phyloP scores from a whole-genome alignment of 2,797 vertebrate genomes.

The Eutrigla gurnardus region DNA sequence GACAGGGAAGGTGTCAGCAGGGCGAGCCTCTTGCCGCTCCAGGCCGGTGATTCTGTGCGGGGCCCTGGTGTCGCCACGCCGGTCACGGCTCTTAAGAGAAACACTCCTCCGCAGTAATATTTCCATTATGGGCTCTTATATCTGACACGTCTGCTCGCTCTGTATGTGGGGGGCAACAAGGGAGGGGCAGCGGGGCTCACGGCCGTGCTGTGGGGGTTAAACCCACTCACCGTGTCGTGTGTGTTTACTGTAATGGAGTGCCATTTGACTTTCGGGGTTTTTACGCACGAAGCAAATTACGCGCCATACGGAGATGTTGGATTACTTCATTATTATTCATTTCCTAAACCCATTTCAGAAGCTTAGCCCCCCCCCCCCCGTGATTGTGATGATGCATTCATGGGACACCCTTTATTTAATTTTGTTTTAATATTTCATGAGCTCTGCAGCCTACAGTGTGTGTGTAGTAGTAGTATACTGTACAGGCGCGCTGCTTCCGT shows the following conservation, averaged over 20 bases:
- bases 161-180: too few relatives aligned
- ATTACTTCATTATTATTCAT: neutral
- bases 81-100: constrained; percentile 64
- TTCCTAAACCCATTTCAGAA: neutral
- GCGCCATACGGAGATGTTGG: neutral
- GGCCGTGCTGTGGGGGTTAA: constrained; percentile 17
- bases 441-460: constrained; percentile 6
- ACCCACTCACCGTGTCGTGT: constrained; percentile 1
- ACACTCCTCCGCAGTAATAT: constrained; percentile 38
- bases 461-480: neutral
- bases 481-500: constrained; percentile 65
- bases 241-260: neutral
- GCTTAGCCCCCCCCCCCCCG: too few relatives aligned
- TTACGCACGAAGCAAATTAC: constrained; percentile 7
- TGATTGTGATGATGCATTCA: too few relatives aligned
- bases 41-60: constrained; percentile 58
- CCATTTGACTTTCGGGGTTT: neutral
- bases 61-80: constrained; percentile 62
- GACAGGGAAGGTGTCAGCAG: constrained; percentile 70
- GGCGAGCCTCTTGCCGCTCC: constrained; percentile 65
- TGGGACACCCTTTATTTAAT: neutral
- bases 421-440: constrained; percentile 36
- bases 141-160: constrained; percentile 27
- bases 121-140: constrained; percentile 63
- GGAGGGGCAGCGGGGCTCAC: constrained; percentile 15